A percentile compares a stretch with the other conserved stretches of the same genome.
Conservation (phyloP, 2,113 vertebrate genomes). For the Cryptotis parvus region DNA sequence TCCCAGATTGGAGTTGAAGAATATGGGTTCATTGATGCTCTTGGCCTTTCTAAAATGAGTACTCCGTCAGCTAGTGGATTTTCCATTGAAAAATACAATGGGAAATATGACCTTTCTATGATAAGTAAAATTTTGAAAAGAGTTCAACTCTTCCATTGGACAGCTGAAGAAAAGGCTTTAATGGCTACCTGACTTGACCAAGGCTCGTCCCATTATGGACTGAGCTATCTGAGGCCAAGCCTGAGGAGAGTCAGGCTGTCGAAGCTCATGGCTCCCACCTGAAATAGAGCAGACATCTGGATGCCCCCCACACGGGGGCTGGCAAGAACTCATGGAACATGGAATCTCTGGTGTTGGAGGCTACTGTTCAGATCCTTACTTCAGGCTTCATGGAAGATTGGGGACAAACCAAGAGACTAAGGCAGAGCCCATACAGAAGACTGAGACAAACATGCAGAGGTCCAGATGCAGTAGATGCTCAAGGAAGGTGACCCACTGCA, state of each 20-base stretch:
- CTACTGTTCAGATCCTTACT: background rate
- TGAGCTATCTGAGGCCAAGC: background rate
- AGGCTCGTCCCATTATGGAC: background rate
- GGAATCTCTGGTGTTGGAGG: background rate
- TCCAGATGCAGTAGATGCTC: background rate
- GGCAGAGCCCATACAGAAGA: background rate
- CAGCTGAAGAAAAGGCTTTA: slow-evolving; percentile 21
- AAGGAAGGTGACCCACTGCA: background rate
- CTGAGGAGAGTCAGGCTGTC: background rate
- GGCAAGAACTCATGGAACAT: too few relatives aligned
- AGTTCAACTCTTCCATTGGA: background rate
- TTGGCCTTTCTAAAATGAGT: slow-evolving; percentile 8
- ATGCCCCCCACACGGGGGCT: background rate
- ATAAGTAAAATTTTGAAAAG: background rate
- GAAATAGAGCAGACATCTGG: background rate
- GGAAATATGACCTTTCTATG: background rate
- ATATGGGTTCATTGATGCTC: background rate
- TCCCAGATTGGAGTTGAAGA: background rate
- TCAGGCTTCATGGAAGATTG: background rate
- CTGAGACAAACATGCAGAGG: background rate
- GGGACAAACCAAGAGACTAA: background rate
- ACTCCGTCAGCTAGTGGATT: background rate
- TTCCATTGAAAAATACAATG: background rate
- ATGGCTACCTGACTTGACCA: background rate
- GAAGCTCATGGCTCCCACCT: background rate